phyloP scores from a whole-genome alignment of 2,888 invertebrate genomes.

The Mimas tiliae region DNA sequence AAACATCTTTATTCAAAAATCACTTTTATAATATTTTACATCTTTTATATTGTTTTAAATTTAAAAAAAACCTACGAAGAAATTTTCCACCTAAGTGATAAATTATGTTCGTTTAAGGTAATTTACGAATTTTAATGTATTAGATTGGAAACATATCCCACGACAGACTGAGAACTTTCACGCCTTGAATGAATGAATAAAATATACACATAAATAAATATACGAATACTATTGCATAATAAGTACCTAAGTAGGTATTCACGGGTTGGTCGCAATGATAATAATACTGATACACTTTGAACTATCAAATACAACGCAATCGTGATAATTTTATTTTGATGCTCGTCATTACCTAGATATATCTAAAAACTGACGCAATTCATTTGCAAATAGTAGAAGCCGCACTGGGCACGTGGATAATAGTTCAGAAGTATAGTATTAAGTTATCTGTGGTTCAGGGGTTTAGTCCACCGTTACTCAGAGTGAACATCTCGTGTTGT shows the following conservation, averaged over 20 bases:
- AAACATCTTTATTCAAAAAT: too few species aligned
- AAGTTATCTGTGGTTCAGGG: too few species aligned
- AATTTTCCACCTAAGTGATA: too few species aligned
- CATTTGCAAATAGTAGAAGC: conserved; percentile 30
- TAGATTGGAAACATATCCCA: too few species aligned
- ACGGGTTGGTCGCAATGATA: conserved; percentile 30
- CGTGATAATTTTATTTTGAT: conserved; percentile 52
- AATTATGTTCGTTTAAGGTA: too few species aligned
- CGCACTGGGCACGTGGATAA: conserved; percentile 19
- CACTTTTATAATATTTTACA: too few species aligned
- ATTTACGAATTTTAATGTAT: too few species aligned
- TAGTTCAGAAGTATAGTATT: too few species aligned
- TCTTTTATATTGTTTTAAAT: too few species aligned
- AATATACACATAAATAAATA: not conserved
- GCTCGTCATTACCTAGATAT: conserved; percentile 32
- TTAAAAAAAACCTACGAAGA: too few species aligned
- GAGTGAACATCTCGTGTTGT: conserved; percentile 11
- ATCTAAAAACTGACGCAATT: conserved; percentile 42
- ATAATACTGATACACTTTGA: conserved; percentile 59
- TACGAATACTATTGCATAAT: conserved; percentile 4
- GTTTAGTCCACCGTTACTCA: conserved; percentile 15
- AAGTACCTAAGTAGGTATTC: too few species aligned
- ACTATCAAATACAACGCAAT: conserved; percentile 50
- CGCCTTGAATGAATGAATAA: not conserved
- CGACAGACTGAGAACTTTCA: too few species aligned